Base-by-base conservation (phyloP, 1,140 invertebrate genomes). In the Lethrus apterus region DNA sequence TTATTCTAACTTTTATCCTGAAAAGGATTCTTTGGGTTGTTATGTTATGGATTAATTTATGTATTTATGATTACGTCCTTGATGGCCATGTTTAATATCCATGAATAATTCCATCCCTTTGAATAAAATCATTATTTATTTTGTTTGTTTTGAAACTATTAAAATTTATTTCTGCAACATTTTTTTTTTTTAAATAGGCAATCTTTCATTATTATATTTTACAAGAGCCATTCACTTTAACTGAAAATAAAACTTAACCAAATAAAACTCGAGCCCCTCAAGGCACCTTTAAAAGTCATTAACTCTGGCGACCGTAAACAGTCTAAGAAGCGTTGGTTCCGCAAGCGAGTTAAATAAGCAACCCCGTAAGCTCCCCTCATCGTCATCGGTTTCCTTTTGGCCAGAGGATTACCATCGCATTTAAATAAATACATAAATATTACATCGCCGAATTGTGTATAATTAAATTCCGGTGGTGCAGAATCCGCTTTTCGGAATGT, bases 371-470 rank as follows among this genome's bases (percentile, higher is more conserved):
- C 35, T 38, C 29, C 32, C 54, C 44, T 50, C 51, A 35, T 46
- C 47, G 49, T 47, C 44, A 50, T 50, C 46, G 52, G 49, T 46
- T 50, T 56, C 48, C 51, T 42, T 50, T 38, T 44, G 51, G 47
- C 52, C 48, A 30, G 51, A 48, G 62, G 57, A 64, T 64, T 64
- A 66, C 64, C 64, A 66, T 64, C 57, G 57, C 61, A 66, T 66
- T 65, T 66, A 65, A 66, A 66, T 66, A 66, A 66, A 66, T 66
- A 66, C 64, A 66, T 66, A 66, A 66, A 66, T 66, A 66, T 66
- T 60, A 66, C 63, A 66, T 66, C 64, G 58, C 57, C 51, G 58
- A 63, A 63, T 58, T 63, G 60, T 64, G 62, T 66, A 63, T 66
- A 66, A 66, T 66, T 66, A 64, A 64, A 66, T 64, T 66, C 61